Evolutionary conservation across 2,888 invertebrate species (phyloP).

Genomic region (Pandemis heparana): DNA sequence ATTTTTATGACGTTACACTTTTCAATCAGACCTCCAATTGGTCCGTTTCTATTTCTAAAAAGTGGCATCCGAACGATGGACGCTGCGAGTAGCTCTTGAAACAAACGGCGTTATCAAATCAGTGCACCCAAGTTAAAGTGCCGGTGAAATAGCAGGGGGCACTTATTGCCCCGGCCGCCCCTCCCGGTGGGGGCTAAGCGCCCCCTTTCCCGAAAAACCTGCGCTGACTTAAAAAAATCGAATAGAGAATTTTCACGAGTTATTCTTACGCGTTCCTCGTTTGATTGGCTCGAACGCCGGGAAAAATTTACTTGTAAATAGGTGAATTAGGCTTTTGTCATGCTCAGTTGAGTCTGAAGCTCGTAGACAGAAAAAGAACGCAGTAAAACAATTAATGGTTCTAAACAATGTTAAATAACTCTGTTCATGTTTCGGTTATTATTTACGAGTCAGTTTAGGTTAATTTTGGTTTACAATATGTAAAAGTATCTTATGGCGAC

Average conservation of each 20-base stretch:
- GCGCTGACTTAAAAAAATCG: conserved; percentile 43
- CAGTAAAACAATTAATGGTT: neutral
- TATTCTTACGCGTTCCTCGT: conserved; percentile 36
- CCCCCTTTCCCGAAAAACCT: conserved; percentile 34
- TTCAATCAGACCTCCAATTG: conserved; percentile 31
- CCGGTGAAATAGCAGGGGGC: conserved; percentile 82
- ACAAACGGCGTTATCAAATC: conserved; percentile 85
- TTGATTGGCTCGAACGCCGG: conserved; percentile 33
- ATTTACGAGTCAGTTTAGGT: too few species aligned
- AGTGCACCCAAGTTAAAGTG: conserved; percentile 83
- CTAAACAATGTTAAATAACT: neutral
- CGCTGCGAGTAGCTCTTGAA: conserved; percentile 73
- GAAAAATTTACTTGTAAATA: conserved; percentile 34
- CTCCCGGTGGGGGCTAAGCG: conserved; percentile 40
- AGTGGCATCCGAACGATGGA: conserved; percentile 68
- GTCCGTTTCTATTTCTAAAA: conserved; percentile 61
- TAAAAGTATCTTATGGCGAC: too few species aligned
- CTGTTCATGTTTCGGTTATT: too few species aligned
- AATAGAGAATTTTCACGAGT: conserved; percentile 42
- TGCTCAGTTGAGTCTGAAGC: conserved; percentile 3
- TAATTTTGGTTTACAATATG: too few species aligned
- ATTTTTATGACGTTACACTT: conserved; percentile 11
- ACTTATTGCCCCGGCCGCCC: conserved; percentile 72
- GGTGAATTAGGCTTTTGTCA: conserved; percentile 31
- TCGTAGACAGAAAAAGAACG: neutral